These are phyloP conservation scores for Leptarthrus brevirostris DNA, from an alignment of 2,888 invertebrate genomes.

Conservation along the genomic window DNA sequence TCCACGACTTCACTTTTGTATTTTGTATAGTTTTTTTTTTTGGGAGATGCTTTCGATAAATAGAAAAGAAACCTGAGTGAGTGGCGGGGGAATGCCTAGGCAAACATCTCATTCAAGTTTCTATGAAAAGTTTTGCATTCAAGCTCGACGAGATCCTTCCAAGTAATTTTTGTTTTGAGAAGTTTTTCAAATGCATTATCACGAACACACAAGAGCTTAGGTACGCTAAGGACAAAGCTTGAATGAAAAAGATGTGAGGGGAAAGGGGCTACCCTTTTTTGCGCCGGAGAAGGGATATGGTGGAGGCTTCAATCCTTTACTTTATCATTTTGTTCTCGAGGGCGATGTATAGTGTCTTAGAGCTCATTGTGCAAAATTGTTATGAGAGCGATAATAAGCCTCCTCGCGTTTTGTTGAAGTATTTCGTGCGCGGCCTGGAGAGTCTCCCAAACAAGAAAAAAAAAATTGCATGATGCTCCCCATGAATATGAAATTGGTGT, in stretches of 20 bases:
- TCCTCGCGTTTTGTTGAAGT: constrained; percentile 13
- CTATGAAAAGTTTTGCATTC: too few relatives aligned
- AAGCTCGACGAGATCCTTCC: too few relatives aligned
- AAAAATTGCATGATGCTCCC: not conserved
- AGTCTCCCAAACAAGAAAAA: not conserved
- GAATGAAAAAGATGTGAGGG: not conserved
- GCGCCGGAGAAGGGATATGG: too few relatives aligned
- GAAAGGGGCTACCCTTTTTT: not conserved
- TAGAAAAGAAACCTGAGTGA: too few relatives aligned
- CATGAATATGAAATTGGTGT: not conserved
- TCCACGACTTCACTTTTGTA: too few relatives aligned
- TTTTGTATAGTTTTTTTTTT: too few relatives aligned
- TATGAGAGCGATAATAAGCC: constrained; percentile 27
- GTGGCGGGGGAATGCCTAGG: too few relatives aligned
- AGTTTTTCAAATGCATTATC: constrained; percentile 7
- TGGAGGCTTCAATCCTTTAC: too few relatives aligned
- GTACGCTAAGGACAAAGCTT: not conserved
- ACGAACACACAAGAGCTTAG: not conserved
- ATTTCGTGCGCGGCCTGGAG: not conserved
- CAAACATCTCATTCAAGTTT: too few relatives aligned
- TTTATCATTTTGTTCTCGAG: not conserved
- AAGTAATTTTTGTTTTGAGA: too few relatives aligned
- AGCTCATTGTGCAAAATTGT: constrained; percentile 14
- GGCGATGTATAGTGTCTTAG: constrained; percentile 15
- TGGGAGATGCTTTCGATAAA: too few relatives aligned